Percentiles rank a stretch among this genome's conserved stretches.
phyloP scores from a whole-genome alignment of 2,888 invertebrate genomes.

The Drosophila gaucha region DNA sequence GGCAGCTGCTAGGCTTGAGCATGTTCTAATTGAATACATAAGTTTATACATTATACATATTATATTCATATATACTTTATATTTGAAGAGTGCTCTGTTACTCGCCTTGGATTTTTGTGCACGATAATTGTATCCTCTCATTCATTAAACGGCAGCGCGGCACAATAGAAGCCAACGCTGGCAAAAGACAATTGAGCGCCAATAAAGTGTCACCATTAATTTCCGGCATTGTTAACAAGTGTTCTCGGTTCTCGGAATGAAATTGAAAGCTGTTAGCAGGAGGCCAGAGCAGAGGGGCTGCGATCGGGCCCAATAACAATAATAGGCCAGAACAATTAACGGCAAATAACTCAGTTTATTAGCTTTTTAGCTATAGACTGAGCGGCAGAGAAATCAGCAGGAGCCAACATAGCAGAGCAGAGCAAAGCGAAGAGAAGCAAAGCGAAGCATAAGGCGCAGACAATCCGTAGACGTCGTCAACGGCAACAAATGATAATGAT shows the following conservation, averaged over 20 bases:
- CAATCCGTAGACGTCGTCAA: slow-evolving; percentile 35
- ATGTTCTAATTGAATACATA: too few relatives aligned
- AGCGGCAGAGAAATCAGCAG: background rate
- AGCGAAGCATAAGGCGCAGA: slow-evolving; percentile 32
- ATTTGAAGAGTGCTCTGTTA: background rate
- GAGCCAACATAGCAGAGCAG: slow-evolving; percentile 12
- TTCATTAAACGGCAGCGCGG: slow-evolving; percentile 4
- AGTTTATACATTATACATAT: too few relatives aligned
- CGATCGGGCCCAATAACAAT: slow-evolving; percentile 19
- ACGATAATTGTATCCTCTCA: slow-evolving; percentile 3
- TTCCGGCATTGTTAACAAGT: slow-evolving; percentile 62
- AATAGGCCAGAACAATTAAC: slow-evolving; percentile 62
- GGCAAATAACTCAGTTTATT: slow-evolving; percentile 68
- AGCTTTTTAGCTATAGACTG: slow-evolving; percentile 43
- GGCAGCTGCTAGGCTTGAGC: background rate
- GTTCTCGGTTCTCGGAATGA: slow-evolving; percentile 16
- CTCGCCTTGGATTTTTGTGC: background rate
- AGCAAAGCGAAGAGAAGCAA: slow-evolving; percentile 13
- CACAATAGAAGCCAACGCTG: background rate
- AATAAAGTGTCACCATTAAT: slow-evolving; percentile 75
- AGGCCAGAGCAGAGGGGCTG: background rate
- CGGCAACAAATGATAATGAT: slow-evolving; percentile 53
- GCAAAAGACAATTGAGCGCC: slow-evolving; percentile 56
- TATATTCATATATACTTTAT: slow-evolving; percentile 2
- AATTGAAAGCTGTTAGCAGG: slow-evolving; percentile 56